Evolutionary conservation across 2,888 invertebrate species (phyloP).

Genomic region (Sthenelais limicola): DNA sequence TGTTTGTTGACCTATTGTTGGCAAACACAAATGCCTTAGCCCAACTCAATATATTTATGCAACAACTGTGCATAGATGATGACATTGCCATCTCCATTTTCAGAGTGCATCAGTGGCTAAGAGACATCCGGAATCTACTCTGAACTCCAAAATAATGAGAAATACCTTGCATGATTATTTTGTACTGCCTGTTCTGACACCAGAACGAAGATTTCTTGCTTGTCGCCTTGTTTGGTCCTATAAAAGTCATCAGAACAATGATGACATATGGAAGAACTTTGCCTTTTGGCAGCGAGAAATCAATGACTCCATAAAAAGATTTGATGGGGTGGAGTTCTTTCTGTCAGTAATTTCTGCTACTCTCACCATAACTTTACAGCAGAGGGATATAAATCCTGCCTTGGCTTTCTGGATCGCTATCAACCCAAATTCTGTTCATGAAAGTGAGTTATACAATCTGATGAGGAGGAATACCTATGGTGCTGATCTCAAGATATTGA

Average conservation of each 20-base stretch:
- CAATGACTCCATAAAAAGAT: background rate
- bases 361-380: constrained; percentile 12
- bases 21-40: too few species aligned
- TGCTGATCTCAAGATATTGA: constrained; percentile 12
- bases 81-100: too few species aligned
- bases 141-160: constrained; percentile 2
- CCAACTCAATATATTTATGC: too few species aligned
- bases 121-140: constrained; percentile 17
- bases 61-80: too few species aligned
- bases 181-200: background rate
- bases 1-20: too few species aligned
- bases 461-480: constrained; percentile 6
- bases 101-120: constrained; percentile 4
- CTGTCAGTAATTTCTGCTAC: constrained; percentile 20
- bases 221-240: constrained; percentile 21
- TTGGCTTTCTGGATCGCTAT: constrained; percentile 18
- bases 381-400: constrained; percentile 1
- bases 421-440: background rate
- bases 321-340: constrained; percentile 12
- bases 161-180: background rate
- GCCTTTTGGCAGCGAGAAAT: background rate
- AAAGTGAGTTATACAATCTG: constrained; percentile 13
- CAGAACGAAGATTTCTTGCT: constrained; percentile 11
- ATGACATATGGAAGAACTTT: constrained; percentile 7
- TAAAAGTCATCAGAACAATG: background rate